These are phyloP conservation scores for Thamnophis sirtalis DNA, from an alignment of 2,113 vertebrate species.

Conservation along the genomic window DNA sequence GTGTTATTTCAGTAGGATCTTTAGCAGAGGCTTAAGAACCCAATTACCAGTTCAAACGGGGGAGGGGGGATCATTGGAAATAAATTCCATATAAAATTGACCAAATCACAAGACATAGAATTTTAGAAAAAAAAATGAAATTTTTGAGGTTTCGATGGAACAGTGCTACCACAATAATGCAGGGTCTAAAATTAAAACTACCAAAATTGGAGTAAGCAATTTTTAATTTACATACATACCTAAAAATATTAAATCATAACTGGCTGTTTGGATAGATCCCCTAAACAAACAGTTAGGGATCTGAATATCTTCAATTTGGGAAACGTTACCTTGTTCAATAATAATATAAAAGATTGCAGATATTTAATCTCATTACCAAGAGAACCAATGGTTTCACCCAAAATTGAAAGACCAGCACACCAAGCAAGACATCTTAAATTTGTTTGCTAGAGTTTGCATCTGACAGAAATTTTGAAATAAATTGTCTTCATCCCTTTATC, in stretches of 20 bases:
- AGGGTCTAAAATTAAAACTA: not conserved
- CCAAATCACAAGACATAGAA: not conserved
- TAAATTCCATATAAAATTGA: not conserved
- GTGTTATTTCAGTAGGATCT: not conserved
- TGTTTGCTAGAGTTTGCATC: not conserved
- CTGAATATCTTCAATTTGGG: not conserved
- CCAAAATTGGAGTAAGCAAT: not conserved
- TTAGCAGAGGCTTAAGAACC: not conserved
- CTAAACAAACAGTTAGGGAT: not conserved
- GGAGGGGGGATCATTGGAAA: not conserved
- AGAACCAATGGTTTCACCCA: not conserved
- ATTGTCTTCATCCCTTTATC: not conserved
- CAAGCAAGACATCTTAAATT: not conserved
- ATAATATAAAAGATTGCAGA: not conserved
- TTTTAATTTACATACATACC: not conserved
- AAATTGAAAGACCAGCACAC: not conserved
- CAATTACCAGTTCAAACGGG: not conserved
- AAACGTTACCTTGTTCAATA: not conserved
- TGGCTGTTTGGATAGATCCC: not conserved
- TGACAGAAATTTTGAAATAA: not conserved
- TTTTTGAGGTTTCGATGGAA: not conserved
- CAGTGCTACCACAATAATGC: not conserved
- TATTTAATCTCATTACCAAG: not conserved
- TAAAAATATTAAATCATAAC: not conserved
- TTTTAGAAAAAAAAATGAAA: not conserved